Percentiles rank a stretch among this genome's conserved stretches.
These are phyloP conservation scores for Tineola bisselliella DNA, from an alignment of 2,888 invertebrate genomes.

Conservation along the genomic window DNA sequence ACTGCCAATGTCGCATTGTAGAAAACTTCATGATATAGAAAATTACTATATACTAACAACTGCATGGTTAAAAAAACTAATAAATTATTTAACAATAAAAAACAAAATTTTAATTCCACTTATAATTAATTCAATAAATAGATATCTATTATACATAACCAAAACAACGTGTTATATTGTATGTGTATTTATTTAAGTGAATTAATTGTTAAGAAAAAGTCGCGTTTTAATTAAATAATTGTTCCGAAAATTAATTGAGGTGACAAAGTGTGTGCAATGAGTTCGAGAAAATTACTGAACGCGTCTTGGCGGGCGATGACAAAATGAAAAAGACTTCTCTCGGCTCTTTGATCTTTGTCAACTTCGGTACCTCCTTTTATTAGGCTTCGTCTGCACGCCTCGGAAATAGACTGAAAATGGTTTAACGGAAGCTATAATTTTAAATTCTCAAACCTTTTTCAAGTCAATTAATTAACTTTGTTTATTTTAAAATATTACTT, in stretches of 20 bases:
- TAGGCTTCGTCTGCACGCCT: not conserved
- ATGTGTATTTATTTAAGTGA: not conserved
- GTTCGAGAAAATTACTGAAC: conserved; percentile 12
- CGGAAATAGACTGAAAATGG: not conserved
- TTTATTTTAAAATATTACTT: too few relatives aligned
- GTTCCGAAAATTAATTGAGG: not conserved
- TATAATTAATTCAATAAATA: too few relatives aligned
- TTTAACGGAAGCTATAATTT: not conserved
- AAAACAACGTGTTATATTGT: too few relatives aligned
- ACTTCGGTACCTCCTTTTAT: conserved; percentile 21
- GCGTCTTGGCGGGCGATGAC: conserved; percentile 21
- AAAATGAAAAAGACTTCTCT: conserved; percentile 34
- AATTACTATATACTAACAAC: too few relatives aligned
- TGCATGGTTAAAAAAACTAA: too few relatives aligned
- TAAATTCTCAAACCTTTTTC: not conserved
- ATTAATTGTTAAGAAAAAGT: not conserved
- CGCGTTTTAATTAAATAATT: not conserved
- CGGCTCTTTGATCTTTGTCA: conserved; percentile 32
- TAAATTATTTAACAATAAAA: too few relatives aligned
- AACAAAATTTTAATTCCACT: too few relatives aligned
- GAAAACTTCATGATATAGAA: too few relatives aligned
- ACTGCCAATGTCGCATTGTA: too few relatives aligned
- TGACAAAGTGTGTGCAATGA: not conserved
- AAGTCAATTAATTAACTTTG: too few relatives aligned
- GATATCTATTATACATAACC: too few relatives aligned